Evolutionary conservation across 2,113 vertebrate genomes (phyloP), one percentile per base, ranked within the genome.

Genomic region (Herpetotheres cachinnans): DNA sequence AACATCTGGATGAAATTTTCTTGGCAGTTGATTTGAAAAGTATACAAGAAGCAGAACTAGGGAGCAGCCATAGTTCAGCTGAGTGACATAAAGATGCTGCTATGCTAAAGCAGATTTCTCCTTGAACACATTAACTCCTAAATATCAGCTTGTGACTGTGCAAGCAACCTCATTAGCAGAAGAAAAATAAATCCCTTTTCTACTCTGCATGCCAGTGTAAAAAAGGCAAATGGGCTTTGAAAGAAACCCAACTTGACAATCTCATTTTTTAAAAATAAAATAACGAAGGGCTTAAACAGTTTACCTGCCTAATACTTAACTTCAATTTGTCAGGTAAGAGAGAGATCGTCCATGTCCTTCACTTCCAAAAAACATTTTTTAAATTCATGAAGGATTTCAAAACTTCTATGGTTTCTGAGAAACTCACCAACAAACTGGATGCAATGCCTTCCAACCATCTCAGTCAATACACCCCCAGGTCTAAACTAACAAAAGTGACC

Each of bases 1-100:
- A 97, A 95, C 95, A 96, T 93, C 91, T 96, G 92, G 93, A 88
- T 87, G 74, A 97, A 90, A 93, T 96, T 81, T 96, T 86, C 95
- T 88, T 95, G 94, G 89, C 93, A 93, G 54, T 40, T 83, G 94
- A 93, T 80, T 96, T 88, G 66, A 94, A 90, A 96, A 95, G 78
- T 77, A 82, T 14, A 93, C 74, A 95, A 95, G 80, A 89, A 93
- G 78, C 67, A 94, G 94, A 92, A 90, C 95, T 59, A 93, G 71
- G 82, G 93, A 96, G 79, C 83, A 93, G 94, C 65, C 82, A 87
- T 9, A 96, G 95, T 90, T 93, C 93, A 97, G 66, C 63, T 21
- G 78, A 95, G 70, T 94, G 84, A 93, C 74, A 96, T 62, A 81
- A 80, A 91, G 84, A 95, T 40, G 72, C 85, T 82, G 58, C 62